These are phyloP conservation scores for Capreolus pygargus DNA, from an alignment of 2,113 vertebrate species.

Conservation along the genomic window DNA sequence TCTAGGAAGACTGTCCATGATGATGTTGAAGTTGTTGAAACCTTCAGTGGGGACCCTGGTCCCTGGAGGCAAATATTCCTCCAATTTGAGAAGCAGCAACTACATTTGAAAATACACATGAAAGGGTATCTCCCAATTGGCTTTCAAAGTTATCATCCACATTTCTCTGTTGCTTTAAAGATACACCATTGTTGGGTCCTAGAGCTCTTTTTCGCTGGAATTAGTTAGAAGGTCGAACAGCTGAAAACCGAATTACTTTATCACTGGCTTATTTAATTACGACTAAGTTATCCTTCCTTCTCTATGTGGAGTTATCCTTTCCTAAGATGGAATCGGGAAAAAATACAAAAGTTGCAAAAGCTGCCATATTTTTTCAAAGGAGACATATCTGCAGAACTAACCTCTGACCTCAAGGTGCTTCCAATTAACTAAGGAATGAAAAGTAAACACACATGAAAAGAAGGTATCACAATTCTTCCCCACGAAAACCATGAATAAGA, in stretches of 20 bases:
- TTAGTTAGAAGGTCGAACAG: constrained; percentile 57
- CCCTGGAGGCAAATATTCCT: neutral
- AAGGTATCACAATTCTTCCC: neutral
- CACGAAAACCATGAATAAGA: neutral
- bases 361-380: constrained; percentile 2
- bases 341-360: neutral
- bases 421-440: constrained; percentile 59
- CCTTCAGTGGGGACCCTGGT: neutral
- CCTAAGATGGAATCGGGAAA: neutral
- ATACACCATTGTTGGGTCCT: neutral
- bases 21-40: neutral
- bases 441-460: constrained; percentile 40
- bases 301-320: neutral
- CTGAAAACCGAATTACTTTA: constrained; percentile 30
- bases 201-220: constrained; percentile 36
- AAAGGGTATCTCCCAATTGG: neutral
- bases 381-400: neutral
- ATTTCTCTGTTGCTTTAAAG: neutral
- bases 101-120: neutral
- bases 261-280: constrained; percentile 42
- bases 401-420: constrained; percentile 56
- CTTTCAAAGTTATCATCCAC: neutral
- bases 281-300: neutral
- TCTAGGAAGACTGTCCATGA: neutral
- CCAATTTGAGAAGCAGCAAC: constrained; percentile 1